Evolutionary conservation across 2,113 vertebrate genomes (phyloP).

Genomic region (Oenanthe oenanthe): DNA sequence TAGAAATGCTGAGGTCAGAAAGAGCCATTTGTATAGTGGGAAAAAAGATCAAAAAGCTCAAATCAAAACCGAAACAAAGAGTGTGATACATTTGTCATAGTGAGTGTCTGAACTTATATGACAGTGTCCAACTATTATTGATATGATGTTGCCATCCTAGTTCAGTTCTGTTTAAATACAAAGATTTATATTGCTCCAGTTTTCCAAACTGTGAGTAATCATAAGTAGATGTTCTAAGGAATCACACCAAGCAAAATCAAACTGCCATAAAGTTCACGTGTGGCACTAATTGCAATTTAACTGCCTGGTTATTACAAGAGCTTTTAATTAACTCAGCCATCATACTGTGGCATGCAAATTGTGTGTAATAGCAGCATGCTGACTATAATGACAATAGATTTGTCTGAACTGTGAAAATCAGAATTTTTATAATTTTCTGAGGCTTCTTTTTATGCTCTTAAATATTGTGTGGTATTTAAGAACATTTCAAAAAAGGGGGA

Average conservation of each 20-base stretch:
- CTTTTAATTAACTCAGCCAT: slow-evolving; percentile 64
- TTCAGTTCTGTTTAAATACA: neutral
- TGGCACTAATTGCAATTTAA: slow-evolving; percentile 65
- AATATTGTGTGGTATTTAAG: neutral
- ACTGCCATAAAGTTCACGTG: slow-evolving; percentile 45
- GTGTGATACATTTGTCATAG: neutral
- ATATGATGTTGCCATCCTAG: neutral
- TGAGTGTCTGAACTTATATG: neutral
- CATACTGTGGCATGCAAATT: slow-evolving; percentile 49
- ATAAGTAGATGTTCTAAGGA: neutral
- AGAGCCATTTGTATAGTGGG: neutral
- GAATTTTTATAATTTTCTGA: neutral
- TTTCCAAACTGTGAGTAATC: neutral
- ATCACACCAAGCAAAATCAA: neutral
- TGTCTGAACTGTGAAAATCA: slow-evolving; percentile 33
- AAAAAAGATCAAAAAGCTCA: neutral
- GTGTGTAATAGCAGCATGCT: slow-evolving; percentile 33
- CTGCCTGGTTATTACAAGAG: slow-evolving; percentile 48
- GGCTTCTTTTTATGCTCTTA: neutral
- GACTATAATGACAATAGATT: slow-evolving; percentile 28
- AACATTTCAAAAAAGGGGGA: neutral
- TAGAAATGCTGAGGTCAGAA: neutral
- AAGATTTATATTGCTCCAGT: neutral
- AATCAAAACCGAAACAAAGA: accelerated
- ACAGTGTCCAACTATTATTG: accelerated